Conservation (phyloP, 2,888 invertebrate genomes). For the Tortrix viridana region DNA sequence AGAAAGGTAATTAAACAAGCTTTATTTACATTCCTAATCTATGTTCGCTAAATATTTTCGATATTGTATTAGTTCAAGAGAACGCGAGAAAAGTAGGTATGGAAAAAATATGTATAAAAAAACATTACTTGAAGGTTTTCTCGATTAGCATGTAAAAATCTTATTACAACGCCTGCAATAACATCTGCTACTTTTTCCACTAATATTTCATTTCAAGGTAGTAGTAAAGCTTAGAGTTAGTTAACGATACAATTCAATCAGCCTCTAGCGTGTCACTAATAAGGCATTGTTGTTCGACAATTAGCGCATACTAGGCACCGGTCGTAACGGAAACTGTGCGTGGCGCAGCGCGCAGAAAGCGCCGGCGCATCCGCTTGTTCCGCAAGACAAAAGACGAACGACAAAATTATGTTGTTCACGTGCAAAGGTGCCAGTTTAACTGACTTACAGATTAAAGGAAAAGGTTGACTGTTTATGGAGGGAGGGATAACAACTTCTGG, state of each 20-base stretch:
- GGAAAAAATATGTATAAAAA: too few species aligned
- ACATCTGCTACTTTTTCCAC: too few species aligned
- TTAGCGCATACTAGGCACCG: conserved; percentile 64
- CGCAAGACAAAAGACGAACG: conserved; percentile 51
- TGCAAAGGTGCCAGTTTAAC: not conserved
- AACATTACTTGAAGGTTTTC: too few species aligned
- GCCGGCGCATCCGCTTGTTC: conserved; percentile 74
- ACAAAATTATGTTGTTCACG: not conserved
- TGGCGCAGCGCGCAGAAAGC: conserved; percentile 69
- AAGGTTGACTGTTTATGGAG: too few species aligned
- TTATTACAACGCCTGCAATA: too few species aligned
- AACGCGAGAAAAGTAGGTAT: too few species aligned
- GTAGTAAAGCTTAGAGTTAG: not conserved
- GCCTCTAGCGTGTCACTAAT: conserved; percentile 34
- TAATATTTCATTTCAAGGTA: not conserved
- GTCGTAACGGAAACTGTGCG: conserved; percentile 70
- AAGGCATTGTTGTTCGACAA: conserved; percentile 50
- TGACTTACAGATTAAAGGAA: not conserved
- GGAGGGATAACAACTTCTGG: too few species aligned
- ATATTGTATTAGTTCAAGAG: too few species aligned
- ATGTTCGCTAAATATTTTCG: too few species aligned
- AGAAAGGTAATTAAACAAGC: not conserved
- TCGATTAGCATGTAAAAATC: too few species aligned
- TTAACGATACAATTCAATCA: not conserved
- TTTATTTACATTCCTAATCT: too few species aligned